Percentiles rank a stretch among this genome's conserved stretches.
Evolutionary conservation across 1,140 invertebrate species (phyloP).

Genomic region (Hesperophylax magnus): DNA sequence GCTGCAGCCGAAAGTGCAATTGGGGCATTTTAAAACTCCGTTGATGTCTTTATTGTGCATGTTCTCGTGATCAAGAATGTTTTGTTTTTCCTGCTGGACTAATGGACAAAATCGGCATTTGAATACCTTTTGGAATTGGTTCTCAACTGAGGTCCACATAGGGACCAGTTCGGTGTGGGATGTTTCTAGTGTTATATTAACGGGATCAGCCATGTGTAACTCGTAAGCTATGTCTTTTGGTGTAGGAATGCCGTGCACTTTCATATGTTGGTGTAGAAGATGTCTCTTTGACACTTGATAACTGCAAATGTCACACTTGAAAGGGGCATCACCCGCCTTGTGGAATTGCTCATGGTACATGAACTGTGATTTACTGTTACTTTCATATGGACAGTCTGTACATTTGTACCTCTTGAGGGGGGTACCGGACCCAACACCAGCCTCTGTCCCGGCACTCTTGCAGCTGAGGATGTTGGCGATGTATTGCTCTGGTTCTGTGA

Average conservation of each 20-base stretch:
- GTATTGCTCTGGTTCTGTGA: conserved; percentile 68
- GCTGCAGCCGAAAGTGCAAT: conserved; percentile 87
- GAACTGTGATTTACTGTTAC: conserved; percentile 87
- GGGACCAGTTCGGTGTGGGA: conserved; percentile 61
- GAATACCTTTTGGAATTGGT: conserved; percentile 85
- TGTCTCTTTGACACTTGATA: conserved; percentile 88
- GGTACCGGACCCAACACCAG: background rate
- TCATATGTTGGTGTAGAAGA: conserved; percentile 83
- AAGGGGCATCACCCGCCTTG: conserved; percentile 76
- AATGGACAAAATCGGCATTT: conserved; percentile 90
- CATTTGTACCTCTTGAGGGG: conserved; percentile 77
- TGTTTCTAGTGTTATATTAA: too few species aligned
- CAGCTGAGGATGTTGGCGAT: conserved; percentile 64
- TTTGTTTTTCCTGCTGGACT: conserved; percentile 82
- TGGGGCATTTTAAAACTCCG: conserved; percentile 74
- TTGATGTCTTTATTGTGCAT: conserved; percentile 75
- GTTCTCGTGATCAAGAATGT: conserved; percentile 88
- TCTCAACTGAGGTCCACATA: conserved; percentile 82
- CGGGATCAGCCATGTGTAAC: too few species aligned
- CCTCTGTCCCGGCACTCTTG: conserved; percentile 62
- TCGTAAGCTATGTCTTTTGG: conserved; percentile 52
- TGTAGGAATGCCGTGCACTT: conserved; percentile 77
- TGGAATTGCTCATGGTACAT: conserved; percentile 91
- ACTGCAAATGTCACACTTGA: conserved; percentile 84
- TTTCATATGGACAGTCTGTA: conserved; percentile 83